phyloP scores from a whole-genome alignment of 2,113 vertebrate species.

The Bos taurus region DNA sequence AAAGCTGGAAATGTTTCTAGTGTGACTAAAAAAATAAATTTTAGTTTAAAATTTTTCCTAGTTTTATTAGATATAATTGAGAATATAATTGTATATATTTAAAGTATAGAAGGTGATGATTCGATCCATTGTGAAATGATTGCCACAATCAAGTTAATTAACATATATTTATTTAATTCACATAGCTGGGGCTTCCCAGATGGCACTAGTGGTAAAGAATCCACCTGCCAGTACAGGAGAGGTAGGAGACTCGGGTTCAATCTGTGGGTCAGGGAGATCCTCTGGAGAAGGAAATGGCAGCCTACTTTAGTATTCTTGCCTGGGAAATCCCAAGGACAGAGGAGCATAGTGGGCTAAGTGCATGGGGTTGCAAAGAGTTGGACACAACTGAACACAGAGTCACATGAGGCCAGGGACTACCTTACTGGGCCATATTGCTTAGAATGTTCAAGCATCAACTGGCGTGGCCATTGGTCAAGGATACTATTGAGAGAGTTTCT shows the following conservation, averaged over 20 bases:
- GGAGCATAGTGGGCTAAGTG: neutral
- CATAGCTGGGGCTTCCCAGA: neutral
- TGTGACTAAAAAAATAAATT: neutral
- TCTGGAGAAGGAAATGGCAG: neutral
- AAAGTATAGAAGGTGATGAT: neutral
- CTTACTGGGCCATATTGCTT: neutral
- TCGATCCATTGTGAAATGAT: neutral
- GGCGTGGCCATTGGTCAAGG: neutral
- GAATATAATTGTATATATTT: neutral
- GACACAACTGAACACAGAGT: neutral
- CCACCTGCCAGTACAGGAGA: neutral
- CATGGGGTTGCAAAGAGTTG: neutral
- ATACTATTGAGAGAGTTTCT: neutral
- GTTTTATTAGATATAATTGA: neutral
- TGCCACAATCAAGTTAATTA: neutral
- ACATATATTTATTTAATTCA: neutral
- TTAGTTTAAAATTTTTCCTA: neutral
- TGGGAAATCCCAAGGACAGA: neutral
- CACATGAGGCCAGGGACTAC: neutral
- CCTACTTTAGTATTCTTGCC: neutral
- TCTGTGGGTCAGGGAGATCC: neutral
- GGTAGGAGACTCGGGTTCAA: neutral
- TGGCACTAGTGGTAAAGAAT: neutral
- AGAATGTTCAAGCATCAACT: neutral
- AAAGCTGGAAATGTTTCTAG: neutral